Percentiles rank a stretch among this genome's conserved stretches.
Conservation (phyloP, 2,797 vertebrate species). For the Simalia tracyae region DNA sequence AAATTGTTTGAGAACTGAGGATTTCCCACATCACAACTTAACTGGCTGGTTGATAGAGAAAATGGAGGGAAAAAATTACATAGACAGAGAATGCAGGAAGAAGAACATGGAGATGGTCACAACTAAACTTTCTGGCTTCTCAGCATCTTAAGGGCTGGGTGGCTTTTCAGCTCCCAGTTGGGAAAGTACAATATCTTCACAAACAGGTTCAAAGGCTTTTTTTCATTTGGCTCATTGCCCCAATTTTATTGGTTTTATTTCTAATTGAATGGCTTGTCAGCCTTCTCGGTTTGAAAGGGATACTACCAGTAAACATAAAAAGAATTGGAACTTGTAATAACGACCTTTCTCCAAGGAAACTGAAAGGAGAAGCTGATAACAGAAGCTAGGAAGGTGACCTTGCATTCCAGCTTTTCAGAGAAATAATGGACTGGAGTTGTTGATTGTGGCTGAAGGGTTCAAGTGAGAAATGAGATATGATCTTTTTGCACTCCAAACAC, state of each 20-base stretch:
- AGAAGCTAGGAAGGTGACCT: not conserved
- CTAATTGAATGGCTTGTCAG: not conserved
- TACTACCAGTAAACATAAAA: not conserved
- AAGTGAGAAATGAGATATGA: not conserved
- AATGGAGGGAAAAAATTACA: not conserved
- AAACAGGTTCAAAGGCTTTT: not conserved
- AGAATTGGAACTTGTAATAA: not conserved
- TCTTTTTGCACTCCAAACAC: too few relatives aligned
- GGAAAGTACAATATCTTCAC: not conserved
- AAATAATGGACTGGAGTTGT: not conserved
- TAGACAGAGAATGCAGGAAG: not conserved
- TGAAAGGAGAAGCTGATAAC: constrained; percentile 1
- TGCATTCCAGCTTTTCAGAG: not conserved
- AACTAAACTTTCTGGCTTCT: not conserved
- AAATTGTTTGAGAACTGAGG: not conserved
- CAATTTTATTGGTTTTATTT: not conserved
- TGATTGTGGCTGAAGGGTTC: not conserved
- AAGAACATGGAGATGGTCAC: not conserved
- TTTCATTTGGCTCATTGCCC: not conserved
- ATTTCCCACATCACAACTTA: not conserved
- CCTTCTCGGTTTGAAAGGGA: not conserved
- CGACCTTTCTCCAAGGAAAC: not conserved
- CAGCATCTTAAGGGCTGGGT: not conserved
- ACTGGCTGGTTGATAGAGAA: not conserved
- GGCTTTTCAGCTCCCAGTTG: not conserved